Base-by-base conservation (phyloP, 2,888 invertebrate species). In the Macroteleia sp. region DNA sequence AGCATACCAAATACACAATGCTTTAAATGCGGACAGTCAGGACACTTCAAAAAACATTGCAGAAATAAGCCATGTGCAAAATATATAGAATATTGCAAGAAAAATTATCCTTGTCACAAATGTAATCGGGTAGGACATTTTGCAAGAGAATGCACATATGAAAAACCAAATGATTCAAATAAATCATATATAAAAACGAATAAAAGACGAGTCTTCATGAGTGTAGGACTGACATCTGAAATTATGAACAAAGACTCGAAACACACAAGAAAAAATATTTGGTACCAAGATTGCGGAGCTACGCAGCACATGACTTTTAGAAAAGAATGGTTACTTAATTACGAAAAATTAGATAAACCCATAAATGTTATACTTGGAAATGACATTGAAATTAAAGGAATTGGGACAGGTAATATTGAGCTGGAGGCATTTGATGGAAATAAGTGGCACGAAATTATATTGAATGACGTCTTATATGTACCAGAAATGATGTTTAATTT, bases 381-480 rank as follows among this genome's bases (percentile, higher is more conserved):
- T 73, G 57, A 81, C 44, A 78, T 83, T n/a, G 41, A 64, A 81
- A 16, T 87, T 32, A 54, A 81, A 74, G 82, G 82, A n/a, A 70
- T 79, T 46, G 85, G 83, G 32, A 66, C 70, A 25, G 86, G 84
- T 3, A 74, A 84, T 20, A 77, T 85, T 1, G 61, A 81, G 41
- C 32, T 86, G 44, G 81, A 83, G 61, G 85, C 82, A 4, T 85
- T 75, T 16, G 77, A 86, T 57, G 85, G 85, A 28, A 30, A 81
- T 14, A 28, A 62, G 22, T 85, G 81, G 80, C 30, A 81, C 10
- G 64, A 82, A 66, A 66, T 79, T 25, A 57, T 57, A 8, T 44
- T 84, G 32, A 73, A 76, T 42, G 57, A 79, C 34, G 80, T 82
- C 12, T 30, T 82, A 34, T 34, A 74, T 50, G 75, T 75, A 34